phyloP scores from a whole-genome alignment of 2,888 invertebrate genomes.

The Colostygia pectinataria region DNA sequence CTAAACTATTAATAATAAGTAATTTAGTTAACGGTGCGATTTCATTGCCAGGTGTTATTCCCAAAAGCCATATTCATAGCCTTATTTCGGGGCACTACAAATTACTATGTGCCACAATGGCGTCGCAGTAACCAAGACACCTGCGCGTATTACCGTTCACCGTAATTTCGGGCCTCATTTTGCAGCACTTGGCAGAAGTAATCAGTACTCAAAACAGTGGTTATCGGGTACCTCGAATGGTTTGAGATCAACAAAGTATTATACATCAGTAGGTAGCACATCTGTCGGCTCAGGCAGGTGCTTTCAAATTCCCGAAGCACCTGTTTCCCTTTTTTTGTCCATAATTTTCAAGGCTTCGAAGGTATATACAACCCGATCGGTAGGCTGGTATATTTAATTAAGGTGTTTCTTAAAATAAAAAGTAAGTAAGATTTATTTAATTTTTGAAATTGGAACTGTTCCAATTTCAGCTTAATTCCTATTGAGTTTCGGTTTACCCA shows the following conservation, averaged over 20 bases:
- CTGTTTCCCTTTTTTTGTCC: slow-evolving; percentile 70
- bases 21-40: too few species aligned
- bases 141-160: slow-evolving; percentile 2
- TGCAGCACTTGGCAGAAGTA: slow-evolving; percentile 3
- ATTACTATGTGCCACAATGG: slow-evolving; percentile 1
- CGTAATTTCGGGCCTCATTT: slow-evolving; percentile 11
- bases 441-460: too few species aligned
- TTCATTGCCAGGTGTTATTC: too few species aligned
- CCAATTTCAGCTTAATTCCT: too few species aligned
- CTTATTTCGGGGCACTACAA: too few species aligned
- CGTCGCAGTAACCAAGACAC: background rate
- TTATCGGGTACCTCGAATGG: slow-evolving; percentile 4
- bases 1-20: too few species aligned
- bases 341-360: slow-evolving; percentile 36
- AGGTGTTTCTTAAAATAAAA: too few species aligned
- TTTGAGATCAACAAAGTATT: slow-evolving; percentile 44
- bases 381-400: too few species aligned
- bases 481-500: too few species aligned
- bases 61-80: too few species aligned
- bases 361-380: too few species aligned
- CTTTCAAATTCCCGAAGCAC: slow-evolving; percentile 53
- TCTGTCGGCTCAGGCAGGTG: slow-evolving; percentile 57
- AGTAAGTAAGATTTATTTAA: too few species aligned
- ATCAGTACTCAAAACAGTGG: slow-evolving; percentile 1
- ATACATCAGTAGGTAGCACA: slow-evolving; percentile 65